These are phyloP conservation scores for Pseudochaenichthys georgianus DNA, from an alignment of 2,797 vertebrate species.

Conservation along the genomic window DNA sequence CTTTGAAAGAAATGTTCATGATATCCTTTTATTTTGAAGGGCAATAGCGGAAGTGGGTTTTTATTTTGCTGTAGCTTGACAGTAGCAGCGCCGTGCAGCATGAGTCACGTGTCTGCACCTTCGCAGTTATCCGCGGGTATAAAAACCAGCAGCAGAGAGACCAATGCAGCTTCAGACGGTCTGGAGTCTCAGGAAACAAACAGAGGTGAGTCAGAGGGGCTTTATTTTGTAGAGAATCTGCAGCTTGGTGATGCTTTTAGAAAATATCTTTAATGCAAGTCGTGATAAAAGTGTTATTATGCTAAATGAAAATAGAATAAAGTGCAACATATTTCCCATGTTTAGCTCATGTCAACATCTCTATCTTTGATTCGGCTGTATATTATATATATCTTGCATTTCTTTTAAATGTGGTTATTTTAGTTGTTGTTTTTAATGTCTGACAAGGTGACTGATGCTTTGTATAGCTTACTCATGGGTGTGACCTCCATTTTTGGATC, in stretches of 20 bases:
- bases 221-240: neutral
- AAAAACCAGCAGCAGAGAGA: constrained; percentile 64
- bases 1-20: neutral
- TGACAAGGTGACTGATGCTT: constrained; percentile 24
- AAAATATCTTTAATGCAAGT: neutral
- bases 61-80: neutral
- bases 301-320: neutral
- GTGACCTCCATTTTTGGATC: constrained; percentile 62
- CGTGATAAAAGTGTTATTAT: neutral
- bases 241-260: constrained; percentile 29
- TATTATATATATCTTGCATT: neutral
- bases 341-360: neutral
- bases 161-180: constrained; percentile 52
- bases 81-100: neutral
- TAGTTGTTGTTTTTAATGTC: constrained; percentile 18
- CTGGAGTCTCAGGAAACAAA: constrained; percentile 52
- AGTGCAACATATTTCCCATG: neutral
- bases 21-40: constrained; percentile 55
- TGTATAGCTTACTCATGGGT: constrained; percentile 60
- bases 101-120: constrained; percentile 73
- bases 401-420: neutral
- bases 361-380: neutral
- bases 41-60: rapidly evolving
- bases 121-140: constrained; percentile 70
- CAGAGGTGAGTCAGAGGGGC: constrained; percentile 70